These are phyloP conservation scores for Agelas oroides DNA, from an alignment of 37 sponge, comb jelly and placozoan species.

Conservation along the genomic window DNA sequence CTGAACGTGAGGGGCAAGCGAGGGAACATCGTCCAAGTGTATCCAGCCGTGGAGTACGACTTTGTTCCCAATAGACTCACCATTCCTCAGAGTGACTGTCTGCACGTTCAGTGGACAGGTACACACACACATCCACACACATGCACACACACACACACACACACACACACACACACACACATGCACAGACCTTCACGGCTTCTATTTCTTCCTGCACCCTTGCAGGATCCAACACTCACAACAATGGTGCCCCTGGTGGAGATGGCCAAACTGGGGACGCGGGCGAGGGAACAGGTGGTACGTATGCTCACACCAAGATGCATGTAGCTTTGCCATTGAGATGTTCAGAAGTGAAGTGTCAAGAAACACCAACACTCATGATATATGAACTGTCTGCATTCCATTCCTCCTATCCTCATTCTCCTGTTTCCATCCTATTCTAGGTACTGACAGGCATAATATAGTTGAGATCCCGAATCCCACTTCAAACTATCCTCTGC, in stretches of 20 bases:
- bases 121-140: neutral
- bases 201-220: neutral
- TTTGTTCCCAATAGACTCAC: constrained; percentile 92
- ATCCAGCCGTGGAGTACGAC: constrained; percentile 98
- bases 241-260: constrained; percentile 92
- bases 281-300: constrained; percentile 96
- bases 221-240: constrained; percentile 98
- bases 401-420: neutral
- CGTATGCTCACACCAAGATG: no score
- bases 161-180: neutral
- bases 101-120: constrained; percentile 99
- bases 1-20: constrained; percentile 97
- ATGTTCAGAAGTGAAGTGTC: neutral
- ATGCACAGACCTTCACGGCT: neutral
- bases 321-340: neutral
- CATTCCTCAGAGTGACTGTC: constrained; percentile 48
- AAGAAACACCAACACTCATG: constrained; percentile 25
- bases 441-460: constrained; percentile 95
- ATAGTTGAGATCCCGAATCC: constrained; percentile 77
- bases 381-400: neutral
- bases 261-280: constrained; percentile 99
- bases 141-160: neutral
- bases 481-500: constrained; percentile 88
- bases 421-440: neutral
- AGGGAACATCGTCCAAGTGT: constrained; percentile 97